A percentile compares a stretch with the other conserved stretches of the same genome.
Conservation (phyloP, 2,797 vertebrate genomes). For the Anguilla marmorata region DNA sequence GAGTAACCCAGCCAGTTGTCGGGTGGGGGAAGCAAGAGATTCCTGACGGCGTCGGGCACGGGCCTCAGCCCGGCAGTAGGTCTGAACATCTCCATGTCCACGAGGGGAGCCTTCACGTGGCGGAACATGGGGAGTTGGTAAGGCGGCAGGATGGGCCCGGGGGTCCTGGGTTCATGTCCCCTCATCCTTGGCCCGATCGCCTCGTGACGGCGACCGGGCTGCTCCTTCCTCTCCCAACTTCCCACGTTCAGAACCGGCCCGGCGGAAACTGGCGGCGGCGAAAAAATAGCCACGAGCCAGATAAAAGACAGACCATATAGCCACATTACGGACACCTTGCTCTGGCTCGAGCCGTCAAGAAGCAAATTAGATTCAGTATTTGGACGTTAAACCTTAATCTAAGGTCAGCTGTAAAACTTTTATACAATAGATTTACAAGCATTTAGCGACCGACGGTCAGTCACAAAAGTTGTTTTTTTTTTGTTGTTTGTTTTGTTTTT, state of each 20-base stretch:
- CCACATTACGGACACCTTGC: slow-evolving; percentile 43
- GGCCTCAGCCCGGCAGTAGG: slow-evolving; percentile 33
- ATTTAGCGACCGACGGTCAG: not conserved
- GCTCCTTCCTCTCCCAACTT: slow-evolving; percentile 1
- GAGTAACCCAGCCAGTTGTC: not conserved
- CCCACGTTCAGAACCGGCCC: not conserved
- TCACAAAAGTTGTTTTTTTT: not conserved
- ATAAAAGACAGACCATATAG: slow-evolving; percentile 38
- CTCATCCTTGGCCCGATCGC: slow-evolving; percentile 31
- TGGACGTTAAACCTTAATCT: not conserved
- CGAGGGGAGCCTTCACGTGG: slow-evolving; percentile 46
- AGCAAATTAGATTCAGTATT: not conserved
- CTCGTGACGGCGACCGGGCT: not conserved
- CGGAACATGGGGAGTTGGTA: slow-evolving; percentile 59
- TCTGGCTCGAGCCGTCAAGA: not conserved
- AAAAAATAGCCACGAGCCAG: not conserved
- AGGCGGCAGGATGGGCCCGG: not conserved
- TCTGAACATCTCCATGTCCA: slow-evolving; percentile 47
- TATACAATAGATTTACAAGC: not conserved
- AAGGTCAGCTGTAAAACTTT: not conserved
- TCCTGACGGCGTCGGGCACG: slow-evolving; percentile 45
- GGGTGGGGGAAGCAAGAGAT: slow-evolving; percentile 49
- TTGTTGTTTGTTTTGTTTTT: not conserved
- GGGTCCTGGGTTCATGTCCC: not conserved
- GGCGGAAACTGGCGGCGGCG: not conserved